Percentiles rank a stretch among this genome's conserved stretches.
These are phyloP conservation scores for Beris morrisii DNA, from an alignment of 2,888 invertebrate species.

Conservation along the genomic window DNA sequence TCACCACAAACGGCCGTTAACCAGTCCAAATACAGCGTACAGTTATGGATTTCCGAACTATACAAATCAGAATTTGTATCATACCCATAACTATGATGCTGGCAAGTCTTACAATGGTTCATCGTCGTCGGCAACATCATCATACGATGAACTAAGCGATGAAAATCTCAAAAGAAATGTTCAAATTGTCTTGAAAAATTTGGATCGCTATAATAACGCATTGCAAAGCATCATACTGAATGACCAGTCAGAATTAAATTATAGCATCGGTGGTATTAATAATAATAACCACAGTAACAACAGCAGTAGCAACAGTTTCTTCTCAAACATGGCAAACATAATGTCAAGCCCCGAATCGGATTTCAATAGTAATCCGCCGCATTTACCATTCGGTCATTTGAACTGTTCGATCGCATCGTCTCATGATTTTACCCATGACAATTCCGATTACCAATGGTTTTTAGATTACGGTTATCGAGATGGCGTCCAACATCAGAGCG, in stretches of 20 bases:
- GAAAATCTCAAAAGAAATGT: constrained; percentile 57
- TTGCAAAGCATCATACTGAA: constrained; percentile 55
- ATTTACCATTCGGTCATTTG: constrained; percentile 45
- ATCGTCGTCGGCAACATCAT: constrained; percentile 40
- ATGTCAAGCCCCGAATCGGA: constrained; percentile 51
- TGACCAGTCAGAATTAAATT: constrained; percentile 48
- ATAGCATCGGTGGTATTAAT: constrained; percentile 24
- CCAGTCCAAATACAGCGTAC: constrained; percentile 48
- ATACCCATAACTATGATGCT: constrained; percentile 33
- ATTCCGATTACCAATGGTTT: constrained; percentile 91
- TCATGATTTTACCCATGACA: constrained; percentile 76
- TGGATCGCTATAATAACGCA: constrained; percentile 56
- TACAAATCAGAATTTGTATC: constrained; percentile 42
- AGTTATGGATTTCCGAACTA: constrained; percentile 42
- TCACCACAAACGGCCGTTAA: constrained; percentile 41
- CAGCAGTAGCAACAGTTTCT: constrained; percentile 13
- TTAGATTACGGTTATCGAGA: constrained; percentile 86
- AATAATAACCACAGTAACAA: constrained; percentile 14
- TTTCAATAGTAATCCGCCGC: constrained; percentile 56
- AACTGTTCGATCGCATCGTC: constrained; percentile 57
- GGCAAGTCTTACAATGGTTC: constrained; percentile 32
- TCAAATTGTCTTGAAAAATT: constrained; percentile 55
- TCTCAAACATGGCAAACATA: constrained; percentile 45
- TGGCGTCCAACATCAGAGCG: constrained; percentile 76
- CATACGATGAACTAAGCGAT: constrained; percentile 53